Percentiles rank a stretch among this genome's conserved stretches.
Evolutionary conservation across 2,888 invertebrate species (phyloP).

Genomic region (Bombyx huttoni): DNA sequence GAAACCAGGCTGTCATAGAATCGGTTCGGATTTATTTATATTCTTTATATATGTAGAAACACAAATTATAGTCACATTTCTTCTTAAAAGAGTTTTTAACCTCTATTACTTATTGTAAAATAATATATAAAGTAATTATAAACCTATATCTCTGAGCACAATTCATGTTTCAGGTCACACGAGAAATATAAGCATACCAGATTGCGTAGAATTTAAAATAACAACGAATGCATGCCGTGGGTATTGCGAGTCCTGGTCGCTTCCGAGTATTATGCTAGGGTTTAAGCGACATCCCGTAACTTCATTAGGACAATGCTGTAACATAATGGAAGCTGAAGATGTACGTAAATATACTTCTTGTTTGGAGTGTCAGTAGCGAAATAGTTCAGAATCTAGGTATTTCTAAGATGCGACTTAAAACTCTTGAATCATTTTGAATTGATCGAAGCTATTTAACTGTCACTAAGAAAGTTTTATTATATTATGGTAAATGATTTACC

Average conservation of each 20-base stretch:
- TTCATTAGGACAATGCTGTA: conserved; percentile 90
- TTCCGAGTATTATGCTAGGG: conserved; percentile 77
- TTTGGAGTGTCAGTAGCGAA: too few species aligned
- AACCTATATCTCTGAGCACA: not conserved
- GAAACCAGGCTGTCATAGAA: conserved; percentile 84
- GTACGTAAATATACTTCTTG: conserved; percentile 52
- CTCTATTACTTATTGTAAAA: too few species aligned
- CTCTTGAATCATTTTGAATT: too few species aligned
- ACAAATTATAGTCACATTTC: not conserved
- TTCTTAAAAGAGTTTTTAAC: too few species aligned
- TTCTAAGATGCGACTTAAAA: too few species aligned
- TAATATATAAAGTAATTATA: too few species aligned
- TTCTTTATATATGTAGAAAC: not conserved
- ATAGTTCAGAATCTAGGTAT: too few species aligned
- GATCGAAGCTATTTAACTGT: too few species aligned
- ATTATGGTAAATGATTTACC: too few species aligned
- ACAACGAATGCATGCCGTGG: conserved; percentile 91
- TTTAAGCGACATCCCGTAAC: conserved; percentile 76
- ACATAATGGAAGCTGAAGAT: conserved; percentile 90
- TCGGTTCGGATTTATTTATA: conserved; percentile 69
- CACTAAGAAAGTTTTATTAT: too few species aligned
- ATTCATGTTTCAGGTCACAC: conserved; percentile 76
- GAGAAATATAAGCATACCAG: conserved; percentile 84
- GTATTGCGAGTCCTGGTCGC: conserved; percentile 89
- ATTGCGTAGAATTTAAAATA: conserved; percentile 87